These are phyloP conservation scores for Xyrauchen texanus DNA, from an alignment of 2,113 vertebrate species.

Conservation along the genomic window DNA sequence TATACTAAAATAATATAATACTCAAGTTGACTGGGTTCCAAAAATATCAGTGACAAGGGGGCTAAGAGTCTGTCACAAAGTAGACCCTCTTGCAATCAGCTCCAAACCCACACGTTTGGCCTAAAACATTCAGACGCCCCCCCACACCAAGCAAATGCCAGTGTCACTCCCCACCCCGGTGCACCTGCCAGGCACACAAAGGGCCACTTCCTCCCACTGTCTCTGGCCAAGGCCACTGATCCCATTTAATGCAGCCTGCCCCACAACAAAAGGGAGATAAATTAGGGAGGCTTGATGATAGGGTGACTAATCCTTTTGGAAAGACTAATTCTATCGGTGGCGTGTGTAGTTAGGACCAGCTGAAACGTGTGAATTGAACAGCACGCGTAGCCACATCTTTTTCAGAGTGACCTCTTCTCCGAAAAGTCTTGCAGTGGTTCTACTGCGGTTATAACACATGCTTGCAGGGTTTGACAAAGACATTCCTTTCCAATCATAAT, in stretches of 20 bases:
- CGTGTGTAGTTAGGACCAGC: slow-evolving; percentile 66
- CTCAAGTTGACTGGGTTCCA: too few relatives aligned
- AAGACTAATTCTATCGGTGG: slow-evolving; percentile 68
- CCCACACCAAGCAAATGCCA: slow-evolving; percentile 54
- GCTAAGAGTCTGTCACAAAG: too few relatives aligned
- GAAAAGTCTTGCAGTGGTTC: slow-evolving; percentile 26
- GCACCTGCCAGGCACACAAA: slow-evolving; percentile 77
- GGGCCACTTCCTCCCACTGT: slow-evolving; percentile 73
- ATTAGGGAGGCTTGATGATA: slow-evolving; percentile 73
- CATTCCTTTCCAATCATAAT: slow-evolving; percentile 48
- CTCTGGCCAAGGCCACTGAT: slow-evolving; percentile 68
- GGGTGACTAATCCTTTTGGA: slow-evolving; percentile 76
- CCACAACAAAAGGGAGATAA: slow-evolving; percentile 73
- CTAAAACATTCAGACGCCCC: slow-evolving; percentile 24
- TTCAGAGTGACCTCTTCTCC: slow-evolving; percentile 56
- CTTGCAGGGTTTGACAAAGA: slow-evolving; percentile 66
- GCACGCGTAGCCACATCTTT: slow-evolving; percentile 64
- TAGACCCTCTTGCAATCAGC: neutral
- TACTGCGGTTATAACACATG: slow-evolving; percentile 66
- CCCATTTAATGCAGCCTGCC: slow-evolving; percentile 67
- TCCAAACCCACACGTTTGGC: slow-evolving; percentile 33
- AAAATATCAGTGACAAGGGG: too few relatives aligned
- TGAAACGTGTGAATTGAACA: slow-evolving; percentile 68
- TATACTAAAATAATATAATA: too few relatives aligned
- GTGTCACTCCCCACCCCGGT: slow-evolving; percentile 63